Conservation (phyloP, 1,140 invertebrate genomes). For the Lepeophtheirus salmonis region DNA sequence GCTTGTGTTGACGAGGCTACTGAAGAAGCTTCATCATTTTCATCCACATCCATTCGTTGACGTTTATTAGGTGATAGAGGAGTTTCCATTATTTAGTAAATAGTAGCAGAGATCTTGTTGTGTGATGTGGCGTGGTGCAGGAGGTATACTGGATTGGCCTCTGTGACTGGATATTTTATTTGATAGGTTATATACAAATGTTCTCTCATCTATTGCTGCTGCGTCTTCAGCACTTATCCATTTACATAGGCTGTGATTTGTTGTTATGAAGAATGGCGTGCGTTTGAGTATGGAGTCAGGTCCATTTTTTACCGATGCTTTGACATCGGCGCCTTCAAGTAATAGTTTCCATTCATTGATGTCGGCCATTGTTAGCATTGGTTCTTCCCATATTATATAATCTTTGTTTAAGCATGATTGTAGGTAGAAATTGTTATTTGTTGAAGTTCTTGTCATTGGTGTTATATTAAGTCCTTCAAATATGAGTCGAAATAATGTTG, state of each 20-base stretch:
- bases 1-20: background rate
- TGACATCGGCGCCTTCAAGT: background rate
- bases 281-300: background rate
- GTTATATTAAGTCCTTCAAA: background rate
- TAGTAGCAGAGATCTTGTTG: background rate
- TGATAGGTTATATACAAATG: background rate
- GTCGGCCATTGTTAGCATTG: background rate
- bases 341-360: slow-evolving; percentile 4
- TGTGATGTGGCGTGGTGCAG: background rate
- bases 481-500: background rate
- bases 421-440: slow-evolving; percentile 2
- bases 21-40: background rate
- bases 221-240: background rate
- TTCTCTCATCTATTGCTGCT: background rate
- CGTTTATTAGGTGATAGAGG: background rate
- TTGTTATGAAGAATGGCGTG: slow-evolving; percentile 5
- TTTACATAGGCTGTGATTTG: background rate
- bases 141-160: background rate
- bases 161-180: background rate
- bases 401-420: slow-evolving; percentile 3
- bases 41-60: background rate
- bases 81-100: background rate
- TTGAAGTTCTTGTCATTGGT: background rate
- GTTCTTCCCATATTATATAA: background rate
- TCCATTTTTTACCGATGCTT: background rate